These are phyloP conservation scores for Collichthys lucidus DNA, from an alignment of 2,113 vertebrate species.

Conservation along the genomic window DNA sequence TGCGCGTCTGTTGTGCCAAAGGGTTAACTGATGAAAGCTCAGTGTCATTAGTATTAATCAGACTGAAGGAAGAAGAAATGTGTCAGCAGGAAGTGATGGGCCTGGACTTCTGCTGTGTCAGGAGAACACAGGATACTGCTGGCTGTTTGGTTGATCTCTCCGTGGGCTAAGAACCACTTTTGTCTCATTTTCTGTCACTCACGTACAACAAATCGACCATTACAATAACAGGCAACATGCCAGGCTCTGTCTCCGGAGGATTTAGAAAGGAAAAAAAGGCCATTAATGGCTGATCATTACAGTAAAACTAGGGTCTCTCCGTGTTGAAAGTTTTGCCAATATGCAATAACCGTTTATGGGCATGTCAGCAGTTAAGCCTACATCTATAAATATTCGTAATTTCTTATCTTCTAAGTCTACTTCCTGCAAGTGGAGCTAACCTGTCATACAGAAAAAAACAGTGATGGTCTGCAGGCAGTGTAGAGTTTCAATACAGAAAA, in stretches of 20 bases:
- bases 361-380: neutral
- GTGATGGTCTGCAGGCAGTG: neutral
- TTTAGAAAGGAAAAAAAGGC: neutral
- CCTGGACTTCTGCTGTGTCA: neutral
- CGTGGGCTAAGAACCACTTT: neutral
- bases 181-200: constrained; percentile 6
- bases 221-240: constrained; percentile 9
- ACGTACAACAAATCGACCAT: neutral
- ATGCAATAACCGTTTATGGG: constrained; percentile 33
- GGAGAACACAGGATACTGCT: constrained; percentile 22
- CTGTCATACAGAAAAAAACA: neutral
- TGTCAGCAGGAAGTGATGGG: constrained; percentile 17
- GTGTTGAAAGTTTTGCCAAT: constrained; percentile 17
- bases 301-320: neutral
- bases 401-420: neutral
- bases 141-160: neutral
- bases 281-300: neutral
- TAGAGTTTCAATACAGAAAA: neutral
- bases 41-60: neutral
- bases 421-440: neutral
- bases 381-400: constrained; percentile 13
- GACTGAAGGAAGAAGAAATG: neutral
- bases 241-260: neutral
- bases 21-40: neutral
- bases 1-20: neutral